These are phyloP conservation scores for Apogon talboti DNA, from an alignment of 2,797 vertebrate species.

Conservation along the genomic window DNA sequence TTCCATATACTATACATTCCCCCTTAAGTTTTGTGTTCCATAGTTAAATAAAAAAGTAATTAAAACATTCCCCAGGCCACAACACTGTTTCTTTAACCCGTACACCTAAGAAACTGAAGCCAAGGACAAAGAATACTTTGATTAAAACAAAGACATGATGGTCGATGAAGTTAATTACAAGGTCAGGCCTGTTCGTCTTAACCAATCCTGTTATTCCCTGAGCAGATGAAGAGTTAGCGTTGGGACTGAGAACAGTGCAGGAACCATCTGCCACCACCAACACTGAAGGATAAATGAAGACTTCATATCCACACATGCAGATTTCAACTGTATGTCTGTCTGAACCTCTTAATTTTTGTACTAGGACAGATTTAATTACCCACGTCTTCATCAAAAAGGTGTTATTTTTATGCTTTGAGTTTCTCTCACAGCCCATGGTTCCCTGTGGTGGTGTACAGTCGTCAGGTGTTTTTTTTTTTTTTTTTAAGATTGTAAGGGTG, in stretches of 20 bases:
- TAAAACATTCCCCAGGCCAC: neutral
- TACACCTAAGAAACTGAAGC: slow-evolving; percentile 26
- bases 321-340: slow-evolving; percentile 28
- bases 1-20: too few species aligned
- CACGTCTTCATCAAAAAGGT: slow-evolving; percentile 44
- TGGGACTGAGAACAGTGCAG: slow-evolving; percentile 61
- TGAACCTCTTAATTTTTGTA: slow-evolving; percentile 40
- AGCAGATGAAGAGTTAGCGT: slow-evolving; percentile 53
- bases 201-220: slow-evolving; percentile 70
- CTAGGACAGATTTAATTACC: slow-evolving; percentile 5
- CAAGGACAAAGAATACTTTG: slow-evolving; percentile 54
- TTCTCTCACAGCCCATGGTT: slow-evolving; percentile 12
- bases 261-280: slow-evolving; percentile 69
- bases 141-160: slow-evolving; percentile 56
- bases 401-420: slow-evolving; percentile 16
- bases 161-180: slow-evolving; percentile 72
- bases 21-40: too few species aligned
- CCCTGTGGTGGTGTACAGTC: neutral
- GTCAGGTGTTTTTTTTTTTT: neutral
- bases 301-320: slow-evolving; percentile 51
- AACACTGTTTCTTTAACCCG: neutral
- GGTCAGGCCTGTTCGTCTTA: slow-evolving; percentile 65
- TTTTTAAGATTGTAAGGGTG: neutral
- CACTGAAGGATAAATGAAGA: slow-evolving; percentile 64
- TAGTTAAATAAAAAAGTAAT: too few species aligned